phyloP scores from a whole-genome alignment of 2,888 invertebrate genomes.

The Cepaea hortensis region DNA sequence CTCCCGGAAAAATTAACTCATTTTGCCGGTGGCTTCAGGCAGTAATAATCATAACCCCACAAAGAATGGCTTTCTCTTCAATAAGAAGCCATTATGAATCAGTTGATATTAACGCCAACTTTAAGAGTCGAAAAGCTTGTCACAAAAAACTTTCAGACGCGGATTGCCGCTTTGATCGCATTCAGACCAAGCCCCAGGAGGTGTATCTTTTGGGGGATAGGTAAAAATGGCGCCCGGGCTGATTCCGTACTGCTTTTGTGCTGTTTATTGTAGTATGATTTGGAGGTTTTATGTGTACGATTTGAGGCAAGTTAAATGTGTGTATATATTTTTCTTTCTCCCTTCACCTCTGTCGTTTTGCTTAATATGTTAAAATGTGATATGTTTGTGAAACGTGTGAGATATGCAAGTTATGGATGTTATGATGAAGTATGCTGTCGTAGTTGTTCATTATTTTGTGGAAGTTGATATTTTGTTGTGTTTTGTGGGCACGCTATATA shows the following conservation, averaged over 20 bases:
- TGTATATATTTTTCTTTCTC: too few relatives aligned
- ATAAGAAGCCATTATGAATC: neutral
- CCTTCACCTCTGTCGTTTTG: too few relatives aligned
- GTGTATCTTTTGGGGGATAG: neutral
- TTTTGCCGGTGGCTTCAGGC: neutral
- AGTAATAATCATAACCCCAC: neutral
- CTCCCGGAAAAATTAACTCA: neutral
- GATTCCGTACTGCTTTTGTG: neutral
- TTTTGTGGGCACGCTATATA: too few relatives aligned
- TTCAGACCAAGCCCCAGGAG: neutral
- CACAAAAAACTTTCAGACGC: neutral
- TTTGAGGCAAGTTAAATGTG: too few relatives aligned
- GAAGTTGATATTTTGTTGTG: too few relatives aligned
- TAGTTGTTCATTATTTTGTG: too few relatives aligned
- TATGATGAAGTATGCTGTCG: too few relatives aligned
- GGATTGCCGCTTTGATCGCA: neutral
- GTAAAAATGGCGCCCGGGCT: neutral
- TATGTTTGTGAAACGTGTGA: too few relatives aligned
- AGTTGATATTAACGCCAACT: neutral
- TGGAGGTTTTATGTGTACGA: neutral
- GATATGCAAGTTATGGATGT: too few relatives aligned
- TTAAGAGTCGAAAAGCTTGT: neutral
- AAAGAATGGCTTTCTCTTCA: neutral
- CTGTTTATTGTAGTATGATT: neutral
- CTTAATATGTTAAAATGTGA: too few relatives aligned